A percentile compares a stretch with the other conserved stretches of the same genome.
Evolutionary conservation across 1,140 invertebrate species (phyloP).

Genomic region (Agrilus planipennis): DNA sequence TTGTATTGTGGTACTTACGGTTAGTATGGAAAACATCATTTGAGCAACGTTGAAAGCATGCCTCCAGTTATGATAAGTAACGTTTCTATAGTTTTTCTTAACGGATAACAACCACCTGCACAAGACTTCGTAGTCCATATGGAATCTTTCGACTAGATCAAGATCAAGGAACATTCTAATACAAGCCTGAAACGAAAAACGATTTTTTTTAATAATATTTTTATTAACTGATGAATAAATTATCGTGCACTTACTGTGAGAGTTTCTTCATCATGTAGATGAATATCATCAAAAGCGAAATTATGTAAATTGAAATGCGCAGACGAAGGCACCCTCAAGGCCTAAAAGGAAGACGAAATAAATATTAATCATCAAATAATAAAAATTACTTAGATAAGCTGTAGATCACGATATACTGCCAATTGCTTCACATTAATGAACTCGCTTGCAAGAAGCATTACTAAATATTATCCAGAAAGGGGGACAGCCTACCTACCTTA

Average conservation of each 20-base stretch:
- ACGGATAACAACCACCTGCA: conserved; percentile 87
- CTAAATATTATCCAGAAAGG: background rate
- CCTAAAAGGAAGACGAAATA: conserved; percentile 15
- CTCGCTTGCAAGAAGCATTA: too few relatives aligned
- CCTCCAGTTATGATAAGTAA: conserved; percentile 95
- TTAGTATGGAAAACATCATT: conserved; percentile 91
- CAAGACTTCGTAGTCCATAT: conserved; percentile 79
- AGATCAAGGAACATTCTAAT: conserved; percentile 85
- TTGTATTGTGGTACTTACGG: conserved; percentile 41
- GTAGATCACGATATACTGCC: too few relatives aligned
- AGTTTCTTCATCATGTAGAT: conserved; percentile 75
- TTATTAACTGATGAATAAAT: conserved; percentile 4
- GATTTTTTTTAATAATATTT: background rate
- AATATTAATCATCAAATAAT: background rate
- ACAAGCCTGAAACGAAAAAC: conserved; percentile 50
- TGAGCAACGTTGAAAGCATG: conserved; percentile 93
- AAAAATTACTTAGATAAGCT: too few relatives aligned
- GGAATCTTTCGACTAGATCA: conserved; percentile 80
- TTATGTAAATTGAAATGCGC: conserved; percentile 71
- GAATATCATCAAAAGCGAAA: conserved; percentile 78
- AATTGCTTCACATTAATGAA: too few relatives aligned
- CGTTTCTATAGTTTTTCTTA: conserved; percentile 93
- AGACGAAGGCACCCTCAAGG: conserved; percentile 64
- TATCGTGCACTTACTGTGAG: conserved; percentile 43
- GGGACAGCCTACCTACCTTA: conserved; percentile 46